Percentiles rank a stretch among this genome's conserved stretches.
Conservation (phyloP, 2,113 vertebrate species). For the Solea solea region DNA sequence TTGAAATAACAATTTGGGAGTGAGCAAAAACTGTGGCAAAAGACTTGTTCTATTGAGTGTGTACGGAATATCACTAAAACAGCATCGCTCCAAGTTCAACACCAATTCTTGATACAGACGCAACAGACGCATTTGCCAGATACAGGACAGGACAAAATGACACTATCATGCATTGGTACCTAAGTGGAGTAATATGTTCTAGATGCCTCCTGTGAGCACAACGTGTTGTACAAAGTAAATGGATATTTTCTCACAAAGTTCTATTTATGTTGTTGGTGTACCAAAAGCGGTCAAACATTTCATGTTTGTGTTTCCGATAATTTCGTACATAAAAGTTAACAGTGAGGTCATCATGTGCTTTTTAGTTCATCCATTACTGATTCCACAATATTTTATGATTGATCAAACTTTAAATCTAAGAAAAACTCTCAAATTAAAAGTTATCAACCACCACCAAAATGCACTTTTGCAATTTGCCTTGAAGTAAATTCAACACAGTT, state of each 20-base stretch:
- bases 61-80: conserved; percentile 22
- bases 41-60: conserved; percentile 17
- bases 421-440: conserved; percentile 20
- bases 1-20: conserved; percentile 9
- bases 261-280: conserved; percentile 58
- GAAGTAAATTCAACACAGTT: conserved; percentile 22
- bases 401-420: conserved; percentile 15
- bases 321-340: conserved; percentile 26
- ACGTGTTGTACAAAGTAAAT: conserved; percentile 29
- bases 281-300: conserved; percentile 35
- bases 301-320: conserved; percentile 23
- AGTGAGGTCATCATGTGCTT: conserved; percentile 21
- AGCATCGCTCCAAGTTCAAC: conserved; percentile 35
- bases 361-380: conserved; percentile 1
- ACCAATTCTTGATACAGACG: conserved; percentile 33
- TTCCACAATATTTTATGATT: conserved; percentile 1
- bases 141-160: conserved; percentile 9
- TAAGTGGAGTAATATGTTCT: conserved; percentile 30
- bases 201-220: conserved; percentile 26
- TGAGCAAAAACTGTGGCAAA: conserved; percentile 15
- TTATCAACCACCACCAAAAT: not conserved
- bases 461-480: conserved; percentile 12
- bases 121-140: conserved; percentile 17
- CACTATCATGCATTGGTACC: conserved; percentile 40
- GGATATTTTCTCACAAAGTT: not conserved